Conservation (phyloP, 2,797 vertebrate species). For the Coregonus ussuriensis region DNA sequence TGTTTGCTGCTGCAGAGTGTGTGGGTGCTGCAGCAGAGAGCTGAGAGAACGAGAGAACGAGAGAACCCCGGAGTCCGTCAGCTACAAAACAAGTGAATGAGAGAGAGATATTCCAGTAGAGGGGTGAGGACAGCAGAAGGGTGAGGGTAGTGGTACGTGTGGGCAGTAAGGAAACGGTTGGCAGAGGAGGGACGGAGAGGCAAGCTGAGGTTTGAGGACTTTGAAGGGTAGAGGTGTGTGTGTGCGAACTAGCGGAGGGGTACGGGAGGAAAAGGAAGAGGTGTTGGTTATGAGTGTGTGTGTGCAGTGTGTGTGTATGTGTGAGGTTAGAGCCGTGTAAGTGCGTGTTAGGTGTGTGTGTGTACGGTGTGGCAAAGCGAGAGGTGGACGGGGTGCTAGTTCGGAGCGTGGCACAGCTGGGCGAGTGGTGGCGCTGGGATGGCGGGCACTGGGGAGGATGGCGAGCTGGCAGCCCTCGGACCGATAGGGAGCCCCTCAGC, state of each 20-base stretch:
- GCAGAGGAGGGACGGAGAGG: background rate
- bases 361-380: slow-evolving; percentile 73
- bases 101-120: slow-evolving; percentile 1
- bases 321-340: too few relatives aligned
- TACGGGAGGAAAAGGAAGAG: slow-evolving; percentile 13
- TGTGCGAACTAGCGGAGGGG: slow-evolving; percentile 17
- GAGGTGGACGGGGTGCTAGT: slow-evolving; percentile 68
- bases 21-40: slow-evolving; percentile 79
- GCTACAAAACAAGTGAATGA: slow-evolving; percentile 2
- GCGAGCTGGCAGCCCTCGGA: slow-evolving; percentile 74
- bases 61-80: slow-evolving; percentile 6
- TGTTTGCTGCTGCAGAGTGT: slow-evolving; percentile 75
- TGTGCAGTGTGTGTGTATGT: background rate
- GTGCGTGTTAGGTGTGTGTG: slow-evolving; percentile 31
- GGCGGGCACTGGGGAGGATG: slow-evolving; percentile 75
- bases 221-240: background rate
- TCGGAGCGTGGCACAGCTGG: slow-evolving; percentile 73
- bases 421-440: slow-evolving; percentile 79
- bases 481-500: slow-evolving; percentile 42
- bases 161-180: background rate
- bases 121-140: slow-evolving; percentile 17
- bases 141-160: background rate
- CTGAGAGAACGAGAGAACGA: slow-evolving; percentile 8
- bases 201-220: background rate
- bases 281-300: background rate